Conservation (phyloP, 2,113 vertebrate species). For the Oncorhynchus masou region DNA sequence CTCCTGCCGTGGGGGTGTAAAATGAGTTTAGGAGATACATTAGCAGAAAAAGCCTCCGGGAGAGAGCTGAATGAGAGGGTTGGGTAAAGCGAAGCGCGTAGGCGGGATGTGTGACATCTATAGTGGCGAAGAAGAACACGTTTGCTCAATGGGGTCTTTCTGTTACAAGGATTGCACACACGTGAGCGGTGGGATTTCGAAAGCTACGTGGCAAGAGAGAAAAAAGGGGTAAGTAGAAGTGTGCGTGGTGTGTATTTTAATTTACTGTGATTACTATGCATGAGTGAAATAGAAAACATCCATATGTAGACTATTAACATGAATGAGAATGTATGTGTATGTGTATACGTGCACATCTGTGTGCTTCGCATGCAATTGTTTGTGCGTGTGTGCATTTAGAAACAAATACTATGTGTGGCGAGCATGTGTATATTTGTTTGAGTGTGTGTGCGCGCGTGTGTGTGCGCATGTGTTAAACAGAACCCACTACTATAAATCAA, state of each 20-base stretch:
- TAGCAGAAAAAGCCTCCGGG: conserved; percentile 25
- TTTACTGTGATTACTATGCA: neutral
- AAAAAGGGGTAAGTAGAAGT: too few species aligned
- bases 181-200: too few species aligned
- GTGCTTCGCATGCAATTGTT: neutral
- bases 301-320: neutral
- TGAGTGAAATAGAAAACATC: neutral
- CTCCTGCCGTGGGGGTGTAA: conserved; percentile 14
- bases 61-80: conserved; percentile 21
- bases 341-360: neutral
- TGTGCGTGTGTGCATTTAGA: neutral
- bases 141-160: neutral
- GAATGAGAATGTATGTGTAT: conserved; percentile 1
- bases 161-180: neutral
- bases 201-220: too few species aligned
- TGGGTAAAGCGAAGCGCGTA: conserved; percentile 2
- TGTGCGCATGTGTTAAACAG: neutral
- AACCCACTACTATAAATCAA: neutral
- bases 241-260: too few species aligned
- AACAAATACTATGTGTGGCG: too few species aligned
- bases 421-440: neutral
- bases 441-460: too few species aligned
- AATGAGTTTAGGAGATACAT: conserved; percentile 49
- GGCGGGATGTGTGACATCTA: conserved; percentile 5
- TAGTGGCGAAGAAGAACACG: neutral